These are phyloP conservation scores for Hyphantria cunea DNA, from an alignment of 1,140 invertebrate species.

Conservation along the genomic window DNA sequence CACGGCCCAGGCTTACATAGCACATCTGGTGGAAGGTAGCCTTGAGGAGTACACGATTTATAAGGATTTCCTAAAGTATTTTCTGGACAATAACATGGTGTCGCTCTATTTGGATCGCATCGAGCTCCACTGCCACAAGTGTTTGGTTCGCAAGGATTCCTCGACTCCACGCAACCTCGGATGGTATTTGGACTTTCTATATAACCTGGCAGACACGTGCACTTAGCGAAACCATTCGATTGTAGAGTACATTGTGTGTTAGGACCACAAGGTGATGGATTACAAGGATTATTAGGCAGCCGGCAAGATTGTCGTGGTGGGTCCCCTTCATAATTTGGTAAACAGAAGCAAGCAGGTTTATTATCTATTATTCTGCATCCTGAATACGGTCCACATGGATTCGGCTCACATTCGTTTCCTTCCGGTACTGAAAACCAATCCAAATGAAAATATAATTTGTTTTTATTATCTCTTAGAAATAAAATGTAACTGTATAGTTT, in stretches of 20 bases:
- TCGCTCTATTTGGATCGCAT: conserved; percentile 89
- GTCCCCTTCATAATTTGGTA: conserved; percentile 93
- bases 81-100: conserved; percentile 91
- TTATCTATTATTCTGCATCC: conserved; percentile 88
- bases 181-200: conserved; percentile 94
- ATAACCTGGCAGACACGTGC: conserved; percentile 91
- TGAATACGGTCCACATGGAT: conserved; percentile 92
- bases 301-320: conserved; percentile 87
- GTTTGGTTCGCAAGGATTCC: conserved; percentile 91
- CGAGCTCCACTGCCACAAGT: conserved; percentile 90
- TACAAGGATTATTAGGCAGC: conserved; percentile 89
- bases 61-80: conserved; percentile 90
- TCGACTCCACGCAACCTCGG: conserved; percentile 89
- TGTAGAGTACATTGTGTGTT: conserved; percentile 92
- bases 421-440: conserved; percentile 87
- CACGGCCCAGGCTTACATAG: conserved; percentile 90
- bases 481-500: neutral
- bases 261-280: conserved; percentile 92
- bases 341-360: conserved; percentile 90
- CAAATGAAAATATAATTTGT: neutral
- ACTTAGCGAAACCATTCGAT: conserved; percentile 92
- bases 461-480: neutral
- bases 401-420: conserved; percentile 91
- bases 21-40: conserved; percentile 79
- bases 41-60: conserved; percentile 84